A percentile compares a stretch with the other conserved stretches of the same genome.
Conservation (phyloP, 2,113 vertebrate species). For the Salvator merianae region DNA sequence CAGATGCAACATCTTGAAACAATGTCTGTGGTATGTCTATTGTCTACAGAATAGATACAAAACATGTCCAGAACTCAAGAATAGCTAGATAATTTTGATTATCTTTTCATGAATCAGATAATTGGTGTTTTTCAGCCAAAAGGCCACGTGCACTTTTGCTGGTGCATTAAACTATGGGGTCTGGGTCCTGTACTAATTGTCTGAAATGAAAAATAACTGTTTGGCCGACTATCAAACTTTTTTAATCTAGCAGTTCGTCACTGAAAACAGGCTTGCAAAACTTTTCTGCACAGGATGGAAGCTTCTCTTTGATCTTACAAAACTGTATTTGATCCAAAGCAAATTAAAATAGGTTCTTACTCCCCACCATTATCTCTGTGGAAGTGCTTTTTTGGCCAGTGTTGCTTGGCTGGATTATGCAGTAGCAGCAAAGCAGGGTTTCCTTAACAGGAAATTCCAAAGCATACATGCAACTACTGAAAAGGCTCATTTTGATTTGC, state of each 20-base stretch:
- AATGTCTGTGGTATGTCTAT: too few relatives aligned
- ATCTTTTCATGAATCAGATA: neutral
- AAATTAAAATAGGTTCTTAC: too few relatives aligned
- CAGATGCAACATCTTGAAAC: too few relatives aligned
- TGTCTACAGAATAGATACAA: too few relatives aligned
- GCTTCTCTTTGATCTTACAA: too few relatives aligned
- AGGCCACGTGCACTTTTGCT: neutral
- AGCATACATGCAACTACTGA: neutral
- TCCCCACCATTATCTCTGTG: too few relatives aligned
- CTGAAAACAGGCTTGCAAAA: too few relatives aligned
- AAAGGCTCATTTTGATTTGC: too few relatives aligned
- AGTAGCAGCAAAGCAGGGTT: neutral
- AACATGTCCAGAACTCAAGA: neutral
- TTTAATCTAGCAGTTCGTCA: neutral
- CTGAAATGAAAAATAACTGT: neutral
- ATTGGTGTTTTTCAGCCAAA: neutral
- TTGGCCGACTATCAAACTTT: neutral
- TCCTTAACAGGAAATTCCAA: neutral
- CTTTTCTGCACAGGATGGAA: too few relatives aligned
- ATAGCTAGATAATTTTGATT: neutral
- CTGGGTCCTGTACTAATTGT: neutral
- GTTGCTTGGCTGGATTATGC: neutral
- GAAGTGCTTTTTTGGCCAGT: too few relatives aligned
- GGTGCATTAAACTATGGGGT: neutral
- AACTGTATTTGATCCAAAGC: too few relatives aligned